phyloP scores from a whole-genome alignment of 2,888 invertebrate species.

The Eupithecia abbreviata region DNA sequence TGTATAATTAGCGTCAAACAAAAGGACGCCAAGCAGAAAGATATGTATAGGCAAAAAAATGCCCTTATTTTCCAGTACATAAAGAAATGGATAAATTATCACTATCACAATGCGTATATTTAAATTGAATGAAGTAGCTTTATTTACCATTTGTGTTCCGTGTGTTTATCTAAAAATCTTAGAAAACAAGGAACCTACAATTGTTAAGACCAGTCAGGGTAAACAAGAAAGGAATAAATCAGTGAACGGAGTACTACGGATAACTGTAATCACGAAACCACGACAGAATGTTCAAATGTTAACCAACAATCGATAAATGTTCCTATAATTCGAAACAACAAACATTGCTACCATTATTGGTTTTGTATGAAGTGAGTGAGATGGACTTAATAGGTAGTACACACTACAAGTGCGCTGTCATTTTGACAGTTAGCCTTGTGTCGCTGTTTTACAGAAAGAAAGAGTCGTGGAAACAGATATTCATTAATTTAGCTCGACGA shows the following conservation, averaged over 20 bases:
- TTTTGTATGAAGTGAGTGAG: background rate
- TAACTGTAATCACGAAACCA: background rate
- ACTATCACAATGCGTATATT: background rate
- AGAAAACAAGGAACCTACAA: background rate
- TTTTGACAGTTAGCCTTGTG: too few relatives aligned
- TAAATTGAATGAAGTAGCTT: background rate
- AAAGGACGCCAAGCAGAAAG: background rate
- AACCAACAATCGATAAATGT: background rate
- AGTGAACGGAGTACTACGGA: background rate
- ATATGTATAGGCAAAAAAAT: background rate
- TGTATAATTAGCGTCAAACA: background rate
- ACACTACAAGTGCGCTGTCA: too few relatives aligned
- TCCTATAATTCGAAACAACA: background rate
- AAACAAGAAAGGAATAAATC: background rate
- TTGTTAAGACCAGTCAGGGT: background rate
- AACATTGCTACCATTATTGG: background rate
- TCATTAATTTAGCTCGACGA: too few relatives aligned
- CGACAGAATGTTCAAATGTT: background rate
- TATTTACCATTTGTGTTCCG: background rate
- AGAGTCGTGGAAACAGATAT: too few relatives aligned
- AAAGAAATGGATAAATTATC: background rate
- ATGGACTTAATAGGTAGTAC: too few relatives aligned
- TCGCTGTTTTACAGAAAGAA: too few relatives aligned
- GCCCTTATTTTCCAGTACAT: background rate
- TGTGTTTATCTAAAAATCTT: background rate